Evolutionary conservation across 2,888 invertebrate genomes (phyloP), one percentile per base, ranked within the genome.

Genomic region (Tinea semifulvella): DNA sequence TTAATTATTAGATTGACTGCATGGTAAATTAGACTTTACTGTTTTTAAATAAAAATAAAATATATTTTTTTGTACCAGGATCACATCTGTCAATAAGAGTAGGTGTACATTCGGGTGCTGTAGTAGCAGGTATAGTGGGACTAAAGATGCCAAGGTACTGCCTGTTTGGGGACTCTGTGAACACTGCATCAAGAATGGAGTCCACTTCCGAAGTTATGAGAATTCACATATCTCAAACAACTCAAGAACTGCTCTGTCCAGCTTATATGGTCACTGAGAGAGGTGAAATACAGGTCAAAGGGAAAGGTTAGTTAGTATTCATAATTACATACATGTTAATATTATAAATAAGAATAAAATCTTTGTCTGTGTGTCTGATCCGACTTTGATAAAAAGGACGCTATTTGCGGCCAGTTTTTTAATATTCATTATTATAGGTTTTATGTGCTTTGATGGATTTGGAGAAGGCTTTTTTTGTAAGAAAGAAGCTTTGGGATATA

Each of bases 71-170:
- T 2, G 17, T 53, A 56, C 8, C 63, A 90, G 90, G 92, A 6
- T 86, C 91, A 25, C 93, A 94, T 68, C 76, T 94, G 26, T 86
- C 89, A 55, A 92, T 94, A 46, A 82, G 94, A 46, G 91, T 94
- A 1, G 95, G 96, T 0, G 90, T 95, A 2, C 95, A 96, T 66
- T 92, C 93, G 0, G 96, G 96, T 0, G 91, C 93, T 0, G 95
- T 96, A 0, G 95, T 96, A 0, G 96, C 96, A 0, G 96, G 96
- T 1, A 94, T 96, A 25, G 95, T 96, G 0, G 96, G 96, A 0
- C 73, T 96, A 5, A 96, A 96, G 76, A 96, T 96, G 95, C 96
- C 96, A 0, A 75, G 89, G 26, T 91, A 90, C 67, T 93, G 93
- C 56, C 81, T 93, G 1, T 96, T 96, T 60, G 96, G 96, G 0